Conservation (phyloP, 2,797 vertebrate genomes). For the Sphenopsis melanotis region DNA sequence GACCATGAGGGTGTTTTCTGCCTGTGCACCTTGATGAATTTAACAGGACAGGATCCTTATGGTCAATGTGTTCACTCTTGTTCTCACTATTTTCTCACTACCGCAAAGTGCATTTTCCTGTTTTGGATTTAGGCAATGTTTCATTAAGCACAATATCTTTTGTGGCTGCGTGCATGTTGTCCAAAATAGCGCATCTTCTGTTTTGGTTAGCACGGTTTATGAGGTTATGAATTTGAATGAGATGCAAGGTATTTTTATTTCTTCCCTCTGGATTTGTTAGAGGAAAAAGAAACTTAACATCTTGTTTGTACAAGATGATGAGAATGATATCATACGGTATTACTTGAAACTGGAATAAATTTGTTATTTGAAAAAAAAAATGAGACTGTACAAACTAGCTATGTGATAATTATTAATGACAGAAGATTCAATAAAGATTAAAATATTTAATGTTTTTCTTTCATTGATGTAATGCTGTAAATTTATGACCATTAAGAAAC, state of each 20-base stretch:
- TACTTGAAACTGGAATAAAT: conserved; percentile 29
- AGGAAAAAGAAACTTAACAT: neutral
- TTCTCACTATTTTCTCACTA: neutral
- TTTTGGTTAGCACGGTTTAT: neutral
- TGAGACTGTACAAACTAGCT: conserved; percentile 14
- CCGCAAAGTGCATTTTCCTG: neutral
- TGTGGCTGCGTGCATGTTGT: neutral
- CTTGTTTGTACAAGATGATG: neutral
- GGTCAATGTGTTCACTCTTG: neutral
- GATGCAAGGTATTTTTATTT: neutral
- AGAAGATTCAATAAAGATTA: conserved; percentile 60
- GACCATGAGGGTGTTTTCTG: neutral
- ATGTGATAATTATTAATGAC: conserved; percentile 65
- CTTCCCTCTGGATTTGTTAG: conserved; percentile 20
- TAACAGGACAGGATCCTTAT: neutral
- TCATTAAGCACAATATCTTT: neutral
- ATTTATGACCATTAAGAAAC: conserved; percentile 73
- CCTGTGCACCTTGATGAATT: neutral
- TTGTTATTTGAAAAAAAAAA: conserved; percentile 40
- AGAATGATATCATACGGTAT: neutral
- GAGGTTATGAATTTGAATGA: neutral
- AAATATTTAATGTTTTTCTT: conserved; percentile 72
- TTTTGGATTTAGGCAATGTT: neutral
- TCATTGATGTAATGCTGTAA: conserved; percentile 70
- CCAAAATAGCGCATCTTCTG: neutral